These are phyloP conservation scores for Aphidius colemani DNA, from an alignment of 2,888 invertebrate species.

Conservation along the genomic window DNA sequence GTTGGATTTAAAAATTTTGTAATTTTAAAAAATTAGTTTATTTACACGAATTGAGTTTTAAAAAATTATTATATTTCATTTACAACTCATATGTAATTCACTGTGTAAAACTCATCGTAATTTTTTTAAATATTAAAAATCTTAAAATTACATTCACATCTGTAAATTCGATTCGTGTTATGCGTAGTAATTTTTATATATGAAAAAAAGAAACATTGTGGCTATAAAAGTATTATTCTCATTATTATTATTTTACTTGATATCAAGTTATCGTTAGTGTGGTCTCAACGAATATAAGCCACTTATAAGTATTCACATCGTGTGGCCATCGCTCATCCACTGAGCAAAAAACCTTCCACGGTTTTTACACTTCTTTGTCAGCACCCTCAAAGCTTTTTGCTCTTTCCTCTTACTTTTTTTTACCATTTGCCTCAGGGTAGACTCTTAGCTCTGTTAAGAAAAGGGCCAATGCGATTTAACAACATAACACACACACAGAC, in stretches of 20 bases:
- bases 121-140: too few relatives aligned
- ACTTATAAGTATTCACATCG: constrained; percentile 37
- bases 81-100: too few relatives aligned
- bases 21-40: too few relatives aligned
- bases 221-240: too few relatives aligned
- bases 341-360: not conserved
- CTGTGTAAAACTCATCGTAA: too few relatives aligned
- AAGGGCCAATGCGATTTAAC: constrained; percentile 13
- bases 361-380: constrained; percentile 3
- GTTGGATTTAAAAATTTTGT: too few relatives aligned
- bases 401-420: not conserved
- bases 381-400: not conserved
- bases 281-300: constrained; percentile 32
- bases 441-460: constrained; percentile 11
- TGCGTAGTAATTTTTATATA: not conserved
- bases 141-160: too few relatives aligned
- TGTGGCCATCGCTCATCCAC: constrained; percentile 22
- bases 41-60: too few relatives aligned
- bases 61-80: too few relatives aligned
- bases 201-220: too few relatives aligned
- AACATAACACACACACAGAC: constrained; percentile 17
- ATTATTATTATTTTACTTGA: too few relatives aligned
- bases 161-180: not conserved
- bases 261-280: not conserved
- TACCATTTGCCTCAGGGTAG: not conserved